Conservation (phyloP, 2,797 vertebrate genomes). For the Halcyon smyrnensis region DNA sequence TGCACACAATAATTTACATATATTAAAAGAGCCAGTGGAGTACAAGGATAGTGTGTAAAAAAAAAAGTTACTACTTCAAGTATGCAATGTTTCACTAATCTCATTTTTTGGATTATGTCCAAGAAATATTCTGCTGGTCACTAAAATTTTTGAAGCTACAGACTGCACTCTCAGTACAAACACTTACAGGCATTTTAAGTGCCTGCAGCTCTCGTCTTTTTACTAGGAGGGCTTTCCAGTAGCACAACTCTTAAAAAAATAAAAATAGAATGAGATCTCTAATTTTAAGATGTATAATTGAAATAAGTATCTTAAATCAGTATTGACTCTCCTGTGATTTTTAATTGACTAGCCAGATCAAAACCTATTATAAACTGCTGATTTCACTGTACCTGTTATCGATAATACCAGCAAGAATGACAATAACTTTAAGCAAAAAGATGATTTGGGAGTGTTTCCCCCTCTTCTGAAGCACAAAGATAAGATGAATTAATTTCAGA, state of each 20-base stretch:
- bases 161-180: background rate
- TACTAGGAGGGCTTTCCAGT: background rate
- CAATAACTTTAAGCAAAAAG: background rate
- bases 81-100: background rate
- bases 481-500: background rate
- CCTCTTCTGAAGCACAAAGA: background rate
- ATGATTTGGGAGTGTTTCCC: accelerated
- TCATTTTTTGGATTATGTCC: background rate
- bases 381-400: background rate
- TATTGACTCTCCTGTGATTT: background rate
- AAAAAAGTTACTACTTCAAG: background rate
- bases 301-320: background rate
- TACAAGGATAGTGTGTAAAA: background rate
- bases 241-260: background rate
- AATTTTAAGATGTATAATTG: background rate
- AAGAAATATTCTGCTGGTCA: background rate
- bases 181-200: background rate
- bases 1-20: background rate
- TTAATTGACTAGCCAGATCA: background rate
- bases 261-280: background rate
- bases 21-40: background rate
- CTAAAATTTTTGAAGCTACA: background rate
- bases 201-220: background rate
- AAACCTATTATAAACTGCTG: background rate
- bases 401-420: background rate